Conservation (phyloP, 2,113 vertebrate genomes). For the Podilymbus podiceps region DNA sequence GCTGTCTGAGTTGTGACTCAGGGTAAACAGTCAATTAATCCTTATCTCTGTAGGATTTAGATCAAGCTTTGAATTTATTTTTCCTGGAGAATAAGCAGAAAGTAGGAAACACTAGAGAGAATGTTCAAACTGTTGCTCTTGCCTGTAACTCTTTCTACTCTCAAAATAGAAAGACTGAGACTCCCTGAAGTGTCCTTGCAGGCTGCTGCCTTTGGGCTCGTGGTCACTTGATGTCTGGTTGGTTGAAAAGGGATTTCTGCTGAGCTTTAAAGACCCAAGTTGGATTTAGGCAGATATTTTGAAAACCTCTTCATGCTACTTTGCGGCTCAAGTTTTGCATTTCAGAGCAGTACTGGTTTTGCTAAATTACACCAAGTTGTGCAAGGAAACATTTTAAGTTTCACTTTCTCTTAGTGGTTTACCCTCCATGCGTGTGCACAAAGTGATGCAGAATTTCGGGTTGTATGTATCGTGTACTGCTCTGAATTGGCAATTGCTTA, state of each 20-base stretch:
- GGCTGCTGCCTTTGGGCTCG: neutral
- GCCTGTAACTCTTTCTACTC: neutral
- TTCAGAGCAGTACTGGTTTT: neutral
- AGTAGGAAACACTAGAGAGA: neutral
- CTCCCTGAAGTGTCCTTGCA: neutral
- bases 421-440: rapidly evolving
- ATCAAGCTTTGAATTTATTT: neutral
- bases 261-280: neutral
- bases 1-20: neutral
- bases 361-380: neutral
- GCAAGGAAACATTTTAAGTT: neutral
- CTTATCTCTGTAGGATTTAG: neutral
- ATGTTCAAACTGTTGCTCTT: neutral
- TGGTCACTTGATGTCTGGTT: neutral
- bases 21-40: neutral
- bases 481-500: neutral
- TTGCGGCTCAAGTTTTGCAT: neutral
- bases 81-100: neutral
- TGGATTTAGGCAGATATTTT: neutral
- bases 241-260: neutral
- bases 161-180: neutral
- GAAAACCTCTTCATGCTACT: neutral
- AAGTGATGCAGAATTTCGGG: neutral
- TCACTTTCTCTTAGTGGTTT: neutral
- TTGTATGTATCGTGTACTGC: rapidly evolving